Evolutionary conservation across 2,888 invertebrate genomes (phyloP), one percentile per base, ranked within the genome.

Genomic region (Notodonta dromedarius): DNA sequence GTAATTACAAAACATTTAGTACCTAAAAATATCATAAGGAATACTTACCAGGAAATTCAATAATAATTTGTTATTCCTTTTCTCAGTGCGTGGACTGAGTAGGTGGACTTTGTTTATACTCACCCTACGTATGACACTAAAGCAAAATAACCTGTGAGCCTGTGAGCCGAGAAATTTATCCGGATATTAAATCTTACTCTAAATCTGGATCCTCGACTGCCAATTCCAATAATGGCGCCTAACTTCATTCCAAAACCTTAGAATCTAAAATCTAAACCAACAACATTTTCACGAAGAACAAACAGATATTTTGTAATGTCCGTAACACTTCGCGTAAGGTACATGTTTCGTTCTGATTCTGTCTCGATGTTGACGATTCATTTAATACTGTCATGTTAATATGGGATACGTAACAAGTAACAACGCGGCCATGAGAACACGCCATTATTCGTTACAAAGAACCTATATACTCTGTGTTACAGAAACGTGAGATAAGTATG

Each of bases 361-460:
- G 55, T 55, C 16, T 55, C 9, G 16, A 40, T 40, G 40, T 55
- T 55, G n/a, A 55, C 55, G 40, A 40, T n/a, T 12, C 55, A 40
- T 39, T 55, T 55, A 55, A 55, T 55, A 55, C 14, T 14, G 39
- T 7, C 55, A 55, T 16, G 51, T 59, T 12, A 64, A 56, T 57
- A 59, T 61, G 64, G 32, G 56, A 71, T 24, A 24, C 2, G 24
- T 24, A 24, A 71, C 69, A 50, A 48, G 39, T 71, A 71, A 71
- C 57, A 60, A 64, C 59, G 54, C 24, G 13, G 59, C 66, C 70
- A 61, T 66, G 71, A 52, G 59, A 35, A 55, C 56, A 61, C 44
- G 16, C 46, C 55, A 63, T 55, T 53, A 32, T 32, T 6, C 35
- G 16, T 39, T 32, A 53, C 35, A 35, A 13, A 39, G 24, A 35